These are phyloP conservation scores for Hypsibius dujardini DNA, from an alignment of 1,140 invertebrate species.

Conservation along the genomic window DNA sequence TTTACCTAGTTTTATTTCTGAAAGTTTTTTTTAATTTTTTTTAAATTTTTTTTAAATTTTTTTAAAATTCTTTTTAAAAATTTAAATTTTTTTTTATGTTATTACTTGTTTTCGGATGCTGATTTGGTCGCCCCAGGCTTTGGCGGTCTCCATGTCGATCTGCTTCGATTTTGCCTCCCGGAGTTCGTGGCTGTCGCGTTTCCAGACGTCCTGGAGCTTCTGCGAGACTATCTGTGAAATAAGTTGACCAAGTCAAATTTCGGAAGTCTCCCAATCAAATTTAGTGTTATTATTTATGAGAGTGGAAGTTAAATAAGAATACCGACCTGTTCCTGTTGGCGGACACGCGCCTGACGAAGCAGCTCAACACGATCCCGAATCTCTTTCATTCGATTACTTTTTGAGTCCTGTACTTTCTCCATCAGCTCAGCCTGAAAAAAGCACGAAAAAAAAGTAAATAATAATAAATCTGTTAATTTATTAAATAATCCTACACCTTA, in stretches of 20 bases:
- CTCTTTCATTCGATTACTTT: neutral
- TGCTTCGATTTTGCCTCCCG: constrained; percentile 8
- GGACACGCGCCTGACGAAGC: neutral
- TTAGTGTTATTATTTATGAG: neutral
- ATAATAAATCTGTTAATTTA: neutral
- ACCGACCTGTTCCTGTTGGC: constrained; percentile 15
- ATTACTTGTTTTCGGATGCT: neutral
- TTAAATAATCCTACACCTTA: neutral
- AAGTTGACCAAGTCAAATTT: neutral
- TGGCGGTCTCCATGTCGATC: neutral
- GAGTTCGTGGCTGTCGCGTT: neutral
- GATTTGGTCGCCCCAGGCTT: constrained; percentile 17
- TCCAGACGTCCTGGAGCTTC: constrained; percentile 6
- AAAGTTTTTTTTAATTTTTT: too few species aligned
- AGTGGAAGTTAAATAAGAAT: neutral
- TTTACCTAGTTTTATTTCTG: too few species aligned
- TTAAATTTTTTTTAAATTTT: too few species aligned
- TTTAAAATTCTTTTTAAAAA: too few species aligned
- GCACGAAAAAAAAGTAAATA: neutral
- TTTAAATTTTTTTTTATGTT: neutral
- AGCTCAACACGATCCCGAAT: neutral
- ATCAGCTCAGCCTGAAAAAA: neutral
- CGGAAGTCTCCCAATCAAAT: neutral
- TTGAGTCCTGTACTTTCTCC: neutral
- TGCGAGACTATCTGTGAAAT: neutral